Base-by-base conservation (phyloP, 2,113 vertebrate species). In the Pyxicephalus adspersus region DNA sequence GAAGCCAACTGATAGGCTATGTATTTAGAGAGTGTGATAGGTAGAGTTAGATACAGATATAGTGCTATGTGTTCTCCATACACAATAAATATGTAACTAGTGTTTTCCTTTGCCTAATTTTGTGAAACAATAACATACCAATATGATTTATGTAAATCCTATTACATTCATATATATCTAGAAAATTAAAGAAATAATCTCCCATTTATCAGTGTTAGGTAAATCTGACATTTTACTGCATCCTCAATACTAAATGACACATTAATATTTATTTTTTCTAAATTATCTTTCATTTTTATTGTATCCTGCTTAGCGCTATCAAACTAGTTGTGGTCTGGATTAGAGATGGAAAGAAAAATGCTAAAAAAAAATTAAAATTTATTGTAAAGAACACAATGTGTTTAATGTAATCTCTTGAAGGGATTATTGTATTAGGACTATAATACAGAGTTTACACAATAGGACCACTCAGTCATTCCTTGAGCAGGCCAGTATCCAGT, bases 371-470 rank as follows among this genome's bases (percentile, higher is more conserved):
- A 34, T 38, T 67, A 22, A 20, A n/a, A 76, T 50, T 76, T 26
- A 19, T 64, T 75, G 60, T 38, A 23, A 16, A 75, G 55, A 74
- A 60, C 38, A 25, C 31, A 75, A 60, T 76, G 51, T 54, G 55
- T 66, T 66, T 77, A 80, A 71, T 70, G 29, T 60, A 80, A 60
- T 60, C 31, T 31, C 38, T 63, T 70, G 28, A 57, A 72, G 45
- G 66, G 78, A 80, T 80, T 80, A 80, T 80, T 72, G 78, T 61
- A 71, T 63, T 71, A 72, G 64, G 38, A 71, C 17, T 31, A 61
- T 80, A 72, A 80, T 38, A 52, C 66, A 70, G 45, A 64, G 51
- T 38, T 25, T 55, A 52, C 79, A 81, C 57, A 81, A 73, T 64
- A 34, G 17, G 29, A 81, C 22, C 79, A 54, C 73, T 81, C 79